Evolutionary conservation across 2,113 vertebrate genomes (phyloP).

Genomic region (Phodopus roborovskii): DNA sequence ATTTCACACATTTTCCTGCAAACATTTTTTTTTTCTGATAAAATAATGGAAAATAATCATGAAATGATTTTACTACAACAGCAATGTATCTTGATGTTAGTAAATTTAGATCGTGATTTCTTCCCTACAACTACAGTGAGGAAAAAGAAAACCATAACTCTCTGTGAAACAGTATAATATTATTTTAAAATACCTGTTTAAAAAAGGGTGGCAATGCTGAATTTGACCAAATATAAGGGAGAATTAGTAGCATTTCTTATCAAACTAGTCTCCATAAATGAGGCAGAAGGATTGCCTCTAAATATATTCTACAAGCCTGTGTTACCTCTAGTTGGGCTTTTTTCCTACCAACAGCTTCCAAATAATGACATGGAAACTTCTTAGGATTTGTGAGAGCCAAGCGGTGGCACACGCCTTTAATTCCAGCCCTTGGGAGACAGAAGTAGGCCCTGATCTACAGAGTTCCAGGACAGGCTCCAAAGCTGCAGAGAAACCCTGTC

Average conservation of each 20-base stretch:
- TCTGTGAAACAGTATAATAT: background rate
- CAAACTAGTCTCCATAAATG: background rate
- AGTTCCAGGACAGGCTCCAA: too few species aligned
- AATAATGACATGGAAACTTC: too few species aligned
- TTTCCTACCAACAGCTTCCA: too few species aligned
- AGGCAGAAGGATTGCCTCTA: background rate
- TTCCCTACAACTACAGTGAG: background rate
- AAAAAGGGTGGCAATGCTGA: background rate
- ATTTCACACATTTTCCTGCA: background rate
- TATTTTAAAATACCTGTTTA: constrained; percentile 10
- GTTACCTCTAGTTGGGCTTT: background rate
- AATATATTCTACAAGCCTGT: background rate
- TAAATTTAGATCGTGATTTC: constrained; percentile 49
- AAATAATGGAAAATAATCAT: background rate
- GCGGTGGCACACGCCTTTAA: too few species aligned
- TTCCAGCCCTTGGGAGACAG: too few species aligned
- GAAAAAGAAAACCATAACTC: background rate
- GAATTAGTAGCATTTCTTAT: too few species aligned
- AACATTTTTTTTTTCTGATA: constrained; percentile 39
- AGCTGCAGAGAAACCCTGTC: too few species aligned
- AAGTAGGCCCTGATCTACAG: too few species aligned
- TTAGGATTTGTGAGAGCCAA: too few species aligned
- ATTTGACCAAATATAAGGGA: background rate
- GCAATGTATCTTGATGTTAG: background rate
- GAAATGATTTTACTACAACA: background rate